Evolutionary conservation across 2,797 vertebrate genomes (phyloP).

Genomic region (Graptemys geographica): DNA sequence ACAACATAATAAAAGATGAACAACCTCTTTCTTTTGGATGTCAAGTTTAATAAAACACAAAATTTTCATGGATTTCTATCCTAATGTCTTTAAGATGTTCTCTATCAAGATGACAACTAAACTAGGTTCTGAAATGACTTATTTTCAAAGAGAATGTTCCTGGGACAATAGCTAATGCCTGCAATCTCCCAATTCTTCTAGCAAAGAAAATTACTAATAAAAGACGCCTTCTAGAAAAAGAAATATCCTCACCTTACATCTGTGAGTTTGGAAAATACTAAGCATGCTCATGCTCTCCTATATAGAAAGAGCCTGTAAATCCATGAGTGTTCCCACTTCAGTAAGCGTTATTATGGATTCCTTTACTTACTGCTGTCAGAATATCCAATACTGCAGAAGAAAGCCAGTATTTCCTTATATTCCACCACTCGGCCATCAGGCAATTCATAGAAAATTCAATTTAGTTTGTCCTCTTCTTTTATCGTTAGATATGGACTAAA

Average conservation of each 20-base stretch:
- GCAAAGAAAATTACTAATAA: not conserved
- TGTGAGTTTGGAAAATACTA: not conserved
- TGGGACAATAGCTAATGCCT: not conserved
- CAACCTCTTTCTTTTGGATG: not conserved
- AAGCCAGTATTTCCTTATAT: conserved; percentile 15
- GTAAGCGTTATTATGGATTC: not conserved
- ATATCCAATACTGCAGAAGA: not conserved
- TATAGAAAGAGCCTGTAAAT: not conserved
- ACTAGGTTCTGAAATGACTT: not conserved
- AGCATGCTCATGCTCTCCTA: not conserved
- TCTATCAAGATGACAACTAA: not conserved
- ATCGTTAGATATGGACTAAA: not conserved
- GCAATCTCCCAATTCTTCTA: not conserved
- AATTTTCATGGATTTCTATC: not conserved
- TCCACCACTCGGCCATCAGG: conserved; percentile 41
- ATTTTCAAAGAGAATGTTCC: not conserved
- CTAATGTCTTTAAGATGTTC: not conserved
- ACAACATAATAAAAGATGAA: not conserved
- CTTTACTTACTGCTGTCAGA: not conserved
- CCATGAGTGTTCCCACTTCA: not conserved
- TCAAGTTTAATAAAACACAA: not conserved
- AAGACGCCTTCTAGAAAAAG: not conserved
- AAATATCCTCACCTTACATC: not conserved
- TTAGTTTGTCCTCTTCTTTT: conserved; percentile 39
- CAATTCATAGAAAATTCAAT: conserved; percentile 48